These are phyloP conservation scores for human (Homo sapiens) DNA, from an alignment of 2,113 vertebrate genomes.

Conservation along the genomic window GRCh38 chr4:25671001-25671500, in stretches of 20 bases:
- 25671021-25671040: neutral
- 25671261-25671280: neutral
- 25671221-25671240: neutral
- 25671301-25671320: neutral
- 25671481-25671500: fast-evolving
- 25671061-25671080: neutral
- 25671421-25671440: neutral
- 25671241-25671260: neutral
- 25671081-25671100: neutral
- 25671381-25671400: neutral
- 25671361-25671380: neutral
- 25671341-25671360: neutral
- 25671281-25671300: neutral
- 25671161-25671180: fast-evolving
- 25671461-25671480: neutral
- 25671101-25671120: neutral
- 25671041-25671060: too few species aligned
- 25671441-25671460: neutral
- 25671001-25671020: neutral
- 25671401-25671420: neutral
- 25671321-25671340: neutral
- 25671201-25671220: neutral
- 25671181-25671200: neutral
- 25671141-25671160: neutral
- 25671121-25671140: neutral